These are phyloP conservation scores for Tinamus major DNA, from an alignment of 2,797 vertebrate genomes.

Conservation along the genomic window DNA sequence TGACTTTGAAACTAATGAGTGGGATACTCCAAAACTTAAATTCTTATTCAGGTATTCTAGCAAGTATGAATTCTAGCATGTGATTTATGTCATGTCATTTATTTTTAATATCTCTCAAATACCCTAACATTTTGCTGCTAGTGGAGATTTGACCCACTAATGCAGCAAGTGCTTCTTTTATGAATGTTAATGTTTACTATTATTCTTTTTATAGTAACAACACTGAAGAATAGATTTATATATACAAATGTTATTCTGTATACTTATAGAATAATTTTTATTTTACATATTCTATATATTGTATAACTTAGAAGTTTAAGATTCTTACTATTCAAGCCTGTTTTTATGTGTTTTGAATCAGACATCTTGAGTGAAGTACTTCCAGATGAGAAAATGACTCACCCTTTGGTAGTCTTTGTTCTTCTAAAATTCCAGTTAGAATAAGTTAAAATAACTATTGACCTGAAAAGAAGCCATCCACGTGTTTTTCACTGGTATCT, in stretches of 20 bases:
- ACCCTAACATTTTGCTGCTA: background rate
- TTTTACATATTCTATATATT: background rate
- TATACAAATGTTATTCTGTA: background rate
- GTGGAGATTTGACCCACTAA: background rate
- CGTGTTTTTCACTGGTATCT: background rate
- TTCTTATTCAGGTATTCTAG: constrained; percentile 12
- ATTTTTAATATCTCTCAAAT: constrained; percentile 43
- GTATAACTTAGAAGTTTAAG: background rate
- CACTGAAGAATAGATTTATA: background rate
- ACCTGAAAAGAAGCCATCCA: background rate
- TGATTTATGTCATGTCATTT: background rate
- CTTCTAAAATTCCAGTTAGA: background rate
- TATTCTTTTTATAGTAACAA: background rate
- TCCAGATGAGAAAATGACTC: background rate
- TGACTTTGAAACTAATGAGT: background rate
- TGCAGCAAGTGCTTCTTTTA: background rate
- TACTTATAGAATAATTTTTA: background rate
- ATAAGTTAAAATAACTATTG: background rate
- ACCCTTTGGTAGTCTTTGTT: background rate
- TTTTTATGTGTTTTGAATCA: background rate
- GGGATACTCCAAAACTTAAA: background rate
- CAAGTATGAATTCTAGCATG: background rate
- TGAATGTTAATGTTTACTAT: background rate
- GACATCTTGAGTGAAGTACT: background rate
- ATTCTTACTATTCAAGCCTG: background rate